Conservation (phyloP, 2,888 invertebrate genomes). For the Sinelater perroti region DNA sequence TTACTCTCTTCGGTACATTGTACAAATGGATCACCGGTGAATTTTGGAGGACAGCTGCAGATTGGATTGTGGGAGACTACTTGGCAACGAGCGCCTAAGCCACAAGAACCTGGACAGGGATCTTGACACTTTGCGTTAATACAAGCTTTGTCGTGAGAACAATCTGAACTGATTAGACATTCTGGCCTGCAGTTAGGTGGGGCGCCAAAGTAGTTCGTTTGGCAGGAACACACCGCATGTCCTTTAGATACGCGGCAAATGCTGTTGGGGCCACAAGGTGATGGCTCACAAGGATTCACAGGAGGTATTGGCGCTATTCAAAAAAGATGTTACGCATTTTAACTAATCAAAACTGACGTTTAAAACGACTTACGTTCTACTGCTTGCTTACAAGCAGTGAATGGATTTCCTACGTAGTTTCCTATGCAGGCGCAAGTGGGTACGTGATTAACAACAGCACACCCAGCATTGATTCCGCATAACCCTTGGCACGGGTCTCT, state of each 20-base stretch:
- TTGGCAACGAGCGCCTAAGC: slow-evolving; percentile 66
- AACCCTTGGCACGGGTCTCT: slow-evolving; percentile 86
- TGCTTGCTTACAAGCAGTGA: slow-evolving; percentile 75
- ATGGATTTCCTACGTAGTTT: slow-evolving; percentile 85
- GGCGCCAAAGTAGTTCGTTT: slow-evolving; percentile 66
- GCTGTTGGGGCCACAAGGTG: slow-evolving; percentile 70
- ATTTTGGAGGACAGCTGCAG: slow-evolving; percentile 69
- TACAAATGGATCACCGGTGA: slow-evolving; percentile 69
- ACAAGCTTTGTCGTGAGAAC: slow-evolving; percentile 68
- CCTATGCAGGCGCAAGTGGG: slow-evolving; percentile 82
- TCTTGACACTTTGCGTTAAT: slow-evolving; percentile 70
- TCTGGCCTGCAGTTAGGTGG: slow-evolving; percentile 70
- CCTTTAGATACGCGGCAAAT: slow-evolving; percentile 66
- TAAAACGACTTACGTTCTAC: slow-evolving; percentile 64
- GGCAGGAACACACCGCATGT: slow-evolving; percentile 70
- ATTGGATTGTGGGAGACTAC: slow-evolving; percentile 71
- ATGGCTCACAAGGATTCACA: slow-evolving; percentile 67
- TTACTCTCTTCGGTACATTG: slow-evolving; percentile 61
- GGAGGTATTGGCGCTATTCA: slow-evolving; percentile 52
- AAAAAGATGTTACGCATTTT: background rate
- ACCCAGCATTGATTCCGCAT: slow-evolving; percentile 85
- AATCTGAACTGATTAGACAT: slow-evolving; percentile 69
- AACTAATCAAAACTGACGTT: slow-evolving; percentile 1
- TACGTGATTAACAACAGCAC: slow-evolving; percentile 81
- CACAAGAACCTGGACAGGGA: slow-evolving; percentile 70